A percentile compares a stretch with the other conserved stretches of the same genome.
Conservation (phyloP, 2,888 invertebrate species). For the Dichetophora obliterata region DNA sequence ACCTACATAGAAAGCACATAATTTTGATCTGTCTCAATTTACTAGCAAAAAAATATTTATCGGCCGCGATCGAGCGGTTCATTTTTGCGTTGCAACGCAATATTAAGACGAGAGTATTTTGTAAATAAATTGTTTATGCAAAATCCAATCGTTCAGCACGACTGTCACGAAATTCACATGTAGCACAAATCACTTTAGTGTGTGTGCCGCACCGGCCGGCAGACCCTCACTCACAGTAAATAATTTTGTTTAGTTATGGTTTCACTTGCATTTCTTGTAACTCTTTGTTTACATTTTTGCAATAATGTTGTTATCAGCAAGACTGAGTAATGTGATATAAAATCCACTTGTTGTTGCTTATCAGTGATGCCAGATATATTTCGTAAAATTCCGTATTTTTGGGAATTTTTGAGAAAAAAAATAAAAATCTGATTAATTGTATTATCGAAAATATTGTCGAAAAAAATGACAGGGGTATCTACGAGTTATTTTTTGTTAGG, state of each 20-base stretch:
- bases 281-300: conserved; percentile 14
- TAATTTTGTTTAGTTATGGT: neutral
- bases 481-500: no score
- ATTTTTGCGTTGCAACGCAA: conserved; percentile 18
- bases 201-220: neutral
- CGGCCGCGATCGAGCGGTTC: no score
- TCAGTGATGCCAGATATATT: no score
- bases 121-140: conserved; percentile 21
- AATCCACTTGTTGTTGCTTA: conserved; percentile 15
- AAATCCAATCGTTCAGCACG: neutral
- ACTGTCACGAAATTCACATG: neutral
- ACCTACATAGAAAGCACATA: no score
- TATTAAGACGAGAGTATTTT: neutral
- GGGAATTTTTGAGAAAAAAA: no score
- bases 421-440: no score
- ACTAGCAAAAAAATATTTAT: no score
- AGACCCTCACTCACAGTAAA: neutral
- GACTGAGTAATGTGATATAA: conserved; percentile 14
- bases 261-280: neutral
- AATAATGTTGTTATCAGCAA: conserved; percentile 4
- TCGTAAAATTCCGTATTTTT: no score
- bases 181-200: neutral
- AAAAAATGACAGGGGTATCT: no score
- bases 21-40: no score
- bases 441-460: no score